Evolutionary conservation across 2,113 vertebrate species (phyloP), one percentile per base, ranked within the genome.

Genomic region (Lonchura striata): DNA sequence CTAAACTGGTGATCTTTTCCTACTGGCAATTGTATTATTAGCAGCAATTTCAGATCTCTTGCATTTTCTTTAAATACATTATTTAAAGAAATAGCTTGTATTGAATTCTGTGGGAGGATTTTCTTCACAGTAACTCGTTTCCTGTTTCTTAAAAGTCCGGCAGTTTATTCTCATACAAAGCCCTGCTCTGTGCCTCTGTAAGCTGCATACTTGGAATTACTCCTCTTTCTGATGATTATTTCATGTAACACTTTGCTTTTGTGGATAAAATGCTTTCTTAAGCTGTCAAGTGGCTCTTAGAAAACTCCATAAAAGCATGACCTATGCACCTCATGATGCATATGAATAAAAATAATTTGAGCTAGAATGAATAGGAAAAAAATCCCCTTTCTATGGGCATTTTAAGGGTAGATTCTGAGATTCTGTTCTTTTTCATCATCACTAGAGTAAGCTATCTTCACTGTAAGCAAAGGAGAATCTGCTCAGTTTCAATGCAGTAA

Each of bases 261-360:
- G 87, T 83, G 76, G 90, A 61, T 63, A 90, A 91, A 95, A 95
- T 59, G 57, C 84, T 93, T 94, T 90, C 78, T 93, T 90, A 88
- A 63, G 50, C 79, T 86, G 82, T 94, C 78, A 54, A 69, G 50
- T 63, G 49, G 13, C 88, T 72, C 87, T 85, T 23, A 77, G 39
- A 66, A n/a, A 46, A 35, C 71, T 89, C 69, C 77, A 60, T 83
- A 94, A 90, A 78, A 77, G 63, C 0, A 4, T 78, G 84, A 93
- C 85, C 85, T 78, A 39, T 78, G 52, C 52, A 75, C 71, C 64
- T 86, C 39, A 71, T 52, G 42, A 77, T 83, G 61, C 71, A 60
- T 68, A 82, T 49, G 69, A 92, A 75, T 59, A 93, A 86, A 74
- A 74, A 59, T 56, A 80, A 92, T 71, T 49, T 35, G 37, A 95